Conservation (phyloP, 2,113 vertebrate genomes). For the Pteronura brasiliensis region DNA sequence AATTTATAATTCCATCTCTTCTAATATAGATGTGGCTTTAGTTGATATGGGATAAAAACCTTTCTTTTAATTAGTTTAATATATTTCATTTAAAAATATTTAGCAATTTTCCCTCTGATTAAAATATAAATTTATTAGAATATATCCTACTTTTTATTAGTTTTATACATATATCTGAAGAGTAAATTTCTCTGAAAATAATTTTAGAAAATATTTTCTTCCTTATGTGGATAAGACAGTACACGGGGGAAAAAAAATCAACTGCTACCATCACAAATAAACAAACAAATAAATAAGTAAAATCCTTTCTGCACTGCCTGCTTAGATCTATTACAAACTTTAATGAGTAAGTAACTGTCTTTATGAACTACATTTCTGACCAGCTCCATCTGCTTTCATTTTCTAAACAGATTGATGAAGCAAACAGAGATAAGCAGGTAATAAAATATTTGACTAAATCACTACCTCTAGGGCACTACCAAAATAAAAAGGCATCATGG, state of each 20-base stretch:
- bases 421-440: constrained; percentile 55
- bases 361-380: constrained; percentile 43
- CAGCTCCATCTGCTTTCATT: constrained; percentile 48
- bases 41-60: neutral
- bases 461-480: neutral
- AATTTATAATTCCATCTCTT: neutral
- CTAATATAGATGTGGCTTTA: neutral
- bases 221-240: neutral
- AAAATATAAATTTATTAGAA: neutral
- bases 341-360: neutral
- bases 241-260: neutral
- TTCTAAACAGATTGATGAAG: constrained; percentile 42
- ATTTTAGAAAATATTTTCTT: neutral
- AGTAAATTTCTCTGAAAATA: constrained; percentile 4
- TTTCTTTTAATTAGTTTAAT: neutral
- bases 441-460: constrained; percentile 37
- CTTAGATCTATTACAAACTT: constrained; percentile 35
- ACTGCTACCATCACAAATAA: neutral
- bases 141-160: neutral
- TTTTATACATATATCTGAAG: neutral
- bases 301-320: neutral
- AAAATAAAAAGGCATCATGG: neutral
- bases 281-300: constrained; percentile 20
- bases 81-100: neutral
- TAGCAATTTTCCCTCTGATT: neutral